These are phyloP conservation scores for Perdita meconis DNA, from an alignment of 2,888 invertebrate genomes.

Conservation along the genomic window DNA sequence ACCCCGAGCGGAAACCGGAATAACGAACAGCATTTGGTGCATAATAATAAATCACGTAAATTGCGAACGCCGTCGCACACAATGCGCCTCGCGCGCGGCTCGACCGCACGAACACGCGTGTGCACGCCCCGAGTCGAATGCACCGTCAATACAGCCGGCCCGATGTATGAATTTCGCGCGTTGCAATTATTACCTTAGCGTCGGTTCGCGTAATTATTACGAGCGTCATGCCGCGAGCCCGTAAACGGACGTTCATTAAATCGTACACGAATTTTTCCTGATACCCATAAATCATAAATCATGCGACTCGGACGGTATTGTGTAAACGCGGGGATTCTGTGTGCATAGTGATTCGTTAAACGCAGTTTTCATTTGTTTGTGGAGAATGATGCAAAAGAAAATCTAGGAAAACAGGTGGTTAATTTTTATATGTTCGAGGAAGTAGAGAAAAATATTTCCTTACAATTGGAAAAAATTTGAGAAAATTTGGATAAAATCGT, in stretches of 20 bases:
- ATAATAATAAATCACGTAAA: conserved; percentile 31
- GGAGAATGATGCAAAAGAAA: neutral
- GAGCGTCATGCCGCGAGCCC: conserved; percentile 10
- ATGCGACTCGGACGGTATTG: conserved; percentile 8
- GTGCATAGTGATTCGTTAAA: neutral
- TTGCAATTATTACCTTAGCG: conserved; percentile 17
- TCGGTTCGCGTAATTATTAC: conserved; percentile 26
- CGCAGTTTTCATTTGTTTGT: neutral
- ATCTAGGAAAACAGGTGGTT: no score
- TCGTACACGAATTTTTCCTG: conserved; percentile 35
- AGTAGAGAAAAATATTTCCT: no score
- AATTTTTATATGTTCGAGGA: no score
- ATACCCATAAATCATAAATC: conserved; percentile 53
- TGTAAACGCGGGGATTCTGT: neutral
- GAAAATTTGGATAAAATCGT: no score
- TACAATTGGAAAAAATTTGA: no score
- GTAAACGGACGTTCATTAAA: conserved; percentile 40
- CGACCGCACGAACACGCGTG: neutral
- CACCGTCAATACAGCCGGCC: conserved; percentile 4
- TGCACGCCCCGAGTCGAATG: conserved; percentile 1
- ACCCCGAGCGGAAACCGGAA: neutral
- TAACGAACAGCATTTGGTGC: conserved; percentile 11
- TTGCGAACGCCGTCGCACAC: conserved; percentile 1
- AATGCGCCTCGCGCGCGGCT: neutral
- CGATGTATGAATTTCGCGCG: neutral